phyloP scores from a whole-genome alignment of 2,888 invertebrate species.

The Alloscopus bannaensis region DNA sequence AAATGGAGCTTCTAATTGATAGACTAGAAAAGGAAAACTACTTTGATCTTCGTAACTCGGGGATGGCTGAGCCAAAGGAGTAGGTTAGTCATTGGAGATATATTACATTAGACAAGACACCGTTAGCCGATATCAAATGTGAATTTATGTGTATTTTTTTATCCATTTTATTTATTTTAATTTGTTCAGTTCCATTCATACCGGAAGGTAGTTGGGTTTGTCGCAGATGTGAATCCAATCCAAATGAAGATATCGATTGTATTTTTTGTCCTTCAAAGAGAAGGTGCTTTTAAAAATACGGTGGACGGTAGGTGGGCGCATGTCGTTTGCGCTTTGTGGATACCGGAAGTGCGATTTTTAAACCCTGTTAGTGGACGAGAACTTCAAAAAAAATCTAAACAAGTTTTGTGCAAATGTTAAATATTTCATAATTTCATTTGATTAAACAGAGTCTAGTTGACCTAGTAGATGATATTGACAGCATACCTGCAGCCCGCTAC shows the following conservation, averaged over 20 bases:
- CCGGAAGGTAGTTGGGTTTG: slow-evolving; percentile 45
- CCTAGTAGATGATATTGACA: slow-evolving; percentile 41
- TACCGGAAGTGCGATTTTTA: slow-evolving; percentile 46
- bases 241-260: slow-evolving; percentile 23
- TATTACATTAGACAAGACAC: no score
- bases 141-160: background rate
- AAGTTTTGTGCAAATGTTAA: background rate
- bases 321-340: slow-evolving; percentile 47
- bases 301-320: slow-evolving; percentile 48
- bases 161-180: background rate
- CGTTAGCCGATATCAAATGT: background rate
- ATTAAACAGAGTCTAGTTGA: slow-evolving; percentile 26
- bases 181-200: slow-evolving; percentile 37
- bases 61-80: slow-evolving; percentile 31
- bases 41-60: slow-evolving; percentile 30
- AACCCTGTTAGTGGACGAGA: slow-evolving; percentile 31
- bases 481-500: slow-evolving; percentile 39
- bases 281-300: slow-evolving; percentile 46
- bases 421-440: background rate
- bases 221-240: slow-evolving; percentile 16
- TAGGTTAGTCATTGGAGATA: background rate
- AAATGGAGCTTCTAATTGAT: slow-evolving; percentile 48
- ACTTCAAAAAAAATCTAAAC: background rate
- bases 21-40: slow-evolving; percentile 46
- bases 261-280: slow-evolving; percentile 39